These are phyloP conservation scores for Micrasema minimum DNA, from an alignment of 1,140 invertebrate species.

Conservation along the genomic window DNA sequence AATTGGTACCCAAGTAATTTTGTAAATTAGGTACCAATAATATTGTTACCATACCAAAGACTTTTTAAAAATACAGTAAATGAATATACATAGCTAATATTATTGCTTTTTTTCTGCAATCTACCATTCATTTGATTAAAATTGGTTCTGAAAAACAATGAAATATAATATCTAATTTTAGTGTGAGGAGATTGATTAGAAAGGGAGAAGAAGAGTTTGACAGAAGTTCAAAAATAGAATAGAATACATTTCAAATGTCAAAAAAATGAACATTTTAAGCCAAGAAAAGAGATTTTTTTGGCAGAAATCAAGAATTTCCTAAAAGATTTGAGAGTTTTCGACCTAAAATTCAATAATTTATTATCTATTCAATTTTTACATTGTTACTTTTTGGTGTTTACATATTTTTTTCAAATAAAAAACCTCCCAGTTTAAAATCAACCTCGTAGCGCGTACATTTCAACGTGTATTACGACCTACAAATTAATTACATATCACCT, in stretches of 20 bases:
- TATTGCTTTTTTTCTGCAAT: conserved; percentile 6
- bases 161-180: conserved; percentile 1
- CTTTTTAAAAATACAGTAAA: too few species aligned
- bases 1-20: too few species aligned
- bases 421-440: conserved; percentile 6
- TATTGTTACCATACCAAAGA: too few species aligned
- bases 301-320: neutral
- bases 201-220: conserved; percentile 18
- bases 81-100: too few species aligned
- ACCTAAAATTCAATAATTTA: neutral
- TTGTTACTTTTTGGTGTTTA: conserved; percentile 20
- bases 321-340: neutral
- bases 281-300: neutral
- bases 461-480: neutral
- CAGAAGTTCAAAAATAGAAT: neutral
- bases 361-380: neutral
- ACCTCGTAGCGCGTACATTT: neutral
- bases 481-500: neutral
- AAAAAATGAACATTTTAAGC: neutral
- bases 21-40: too few species aligned
- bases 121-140: neutral
- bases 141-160: neutral
- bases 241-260: neutral
- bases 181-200: conserved; percentile 18
- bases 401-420: conserved; percentile 11